These are phyloP conservation scores for Pangasius macronema DNA, from an alignment of 2,797 vertebrate genomes.

Conservation along the genomic window DNA sequence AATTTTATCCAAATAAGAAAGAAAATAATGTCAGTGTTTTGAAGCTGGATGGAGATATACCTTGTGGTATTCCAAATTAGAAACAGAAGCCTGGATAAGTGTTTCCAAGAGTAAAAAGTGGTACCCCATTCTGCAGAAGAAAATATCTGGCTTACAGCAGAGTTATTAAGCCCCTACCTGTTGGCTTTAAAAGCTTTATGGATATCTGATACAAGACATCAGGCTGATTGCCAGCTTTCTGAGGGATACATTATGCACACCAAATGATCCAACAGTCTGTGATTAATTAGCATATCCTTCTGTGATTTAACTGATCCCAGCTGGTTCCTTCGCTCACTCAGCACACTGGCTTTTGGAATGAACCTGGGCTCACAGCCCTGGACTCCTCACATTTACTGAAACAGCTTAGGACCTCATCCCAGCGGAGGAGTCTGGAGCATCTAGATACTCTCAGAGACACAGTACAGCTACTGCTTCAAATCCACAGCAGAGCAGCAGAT, in stretches of 20 bases:
- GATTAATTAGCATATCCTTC: slow-evolving; percentile 48
- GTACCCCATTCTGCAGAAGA: slow-evolving; percentile 4
- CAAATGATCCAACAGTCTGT: slow-evolving; percentile 41
- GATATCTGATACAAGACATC: slow-evolving; percentile 36
- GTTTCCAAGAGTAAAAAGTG: slow-evolving; percentile 11
- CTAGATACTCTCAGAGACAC: neutral
- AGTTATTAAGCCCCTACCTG: slow-evolving; percentile 36
- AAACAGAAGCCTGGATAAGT: slow-evolving; percentile 30
- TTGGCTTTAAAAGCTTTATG: slow-evolving; percentile 19
- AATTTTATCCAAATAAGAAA: slow-evolving; percentile 17
- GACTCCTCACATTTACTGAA: slow-evolving; percentile 26
- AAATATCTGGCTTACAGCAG: slow-evolving; percentile 21
- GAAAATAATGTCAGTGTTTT: slow-evolving; percentile 27
- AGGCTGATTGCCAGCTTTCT: slow-evolving; percentile 36
- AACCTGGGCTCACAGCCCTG: slow-evolving; percentile 27
- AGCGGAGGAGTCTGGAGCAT: slow-evolving; percentile 34
- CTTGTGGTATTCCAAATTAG: slow-evolving; percentile 21
- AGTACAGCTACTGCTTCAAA: slow-evolving; percentile 37
- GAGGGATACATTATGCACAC: slow-evolving; percentile 42
- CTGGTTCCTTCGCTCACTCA: slow-evolving; percentile 27
- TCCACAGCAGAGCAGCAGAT: slow-evolving; percentile 21
- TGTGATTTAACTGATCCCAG: slow-evolving; percentile 32
- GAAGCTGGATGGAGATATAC: neutral
- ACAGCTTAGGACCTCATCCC: slow-evolving; percentile 1
- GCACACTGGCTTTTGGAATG: slow-evolving; percentile 28